A percentile compares a stretch with the other conserved stretches of the same genome.
Conservation (phyloP, 2,797 vertebrate genomes). For the Coendou prehensilis region DNA sequence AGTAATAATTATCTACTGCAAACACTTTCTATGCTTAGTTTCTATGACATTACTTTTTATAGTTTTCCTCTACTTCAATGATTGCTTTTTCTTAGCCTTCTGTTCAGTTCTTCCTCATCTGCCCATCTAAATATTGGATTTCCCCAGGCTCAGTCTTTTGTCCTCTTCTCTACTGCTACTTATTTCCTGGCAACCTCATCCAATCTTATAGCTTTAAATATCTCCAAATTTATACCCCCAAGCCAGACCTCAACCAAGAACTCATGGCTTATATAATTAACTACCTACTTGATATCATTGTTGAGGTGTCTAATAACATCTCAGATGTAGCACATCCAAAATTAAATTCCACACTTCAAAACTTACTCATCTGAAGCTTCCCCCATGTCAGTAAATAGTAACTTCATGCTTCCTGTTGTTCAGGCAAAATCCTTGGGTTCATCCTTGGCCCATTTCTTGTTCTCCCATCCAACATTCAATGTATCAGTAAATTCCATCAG, state of each 20-base stretch:
- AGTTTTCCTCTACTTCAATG: not conserved
- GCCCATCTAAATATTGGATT: not conserved
- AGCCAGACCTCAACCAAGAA: not conserved
- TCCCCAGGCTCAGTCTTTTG: not conserved
- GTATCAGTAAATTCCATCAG: conserved; percentile 31
- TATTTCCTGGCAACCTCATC: not conserved
- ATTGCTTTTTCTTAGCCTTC: not conserved
- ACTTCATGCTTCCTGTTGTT: not conserved
- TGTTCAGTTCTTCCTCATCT: not conserved
- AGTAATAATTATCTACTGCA: not conserved
- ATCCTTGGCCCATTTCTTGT: not conserved
- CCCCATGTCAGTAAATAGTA: not conserved
- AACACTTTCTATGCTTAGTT: conserved; percentile 16
- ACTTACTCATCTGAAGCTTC: not conserved
- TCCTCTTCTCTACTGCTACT: not conserved
- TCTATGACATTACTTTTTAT: not conserved
- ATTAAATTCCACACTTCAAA: conserved; percentile 41
- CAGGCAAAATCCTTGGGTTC: not conserved
- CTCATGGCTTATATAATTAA: not conserved
- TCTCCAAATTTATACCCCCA: not conserved
- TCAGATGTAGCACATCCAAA: conserved; percentile 19
- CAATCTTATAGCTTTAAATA: not conserved
- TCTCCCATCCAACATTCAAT: not conserved
- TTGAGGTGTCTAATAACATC: conserved; percentile 24
- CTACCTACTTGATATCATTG: not conserved